phyloP scores from a whole-genome alignment of 2,888 invertebrate genomes.

The Eupithecia exiguata region DNA sequence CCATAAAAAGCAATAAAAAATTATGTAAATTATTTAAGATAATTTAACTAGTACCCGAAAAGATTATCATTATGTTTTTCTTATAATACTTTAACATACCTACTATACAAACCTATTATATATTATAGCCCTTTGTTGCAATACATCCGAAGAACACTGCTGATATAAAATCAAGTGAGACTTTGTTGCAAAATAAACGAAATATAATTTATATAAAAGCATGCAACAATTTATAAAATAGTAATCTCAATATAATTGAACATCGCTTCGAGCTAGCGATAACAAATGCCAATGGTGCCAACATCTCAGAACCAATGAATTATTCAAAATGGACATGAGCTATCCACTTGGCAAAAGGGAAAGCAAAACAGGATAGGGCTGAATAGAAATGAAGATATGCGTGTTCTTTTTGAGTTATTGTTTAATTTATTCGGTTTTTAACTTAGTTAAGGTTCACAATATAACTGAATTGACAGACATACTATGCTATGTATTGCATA shows the following conservation, averaged over 20 bases:
- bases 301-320: constrained; percentile 41
- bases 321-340: constrained; percentile 37
- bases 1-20: too few species aligned
- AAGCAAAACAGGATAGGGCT: constrained; percentile 42
- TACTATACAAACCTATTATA: not conserved
- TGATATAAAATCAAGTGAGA: not conserved
- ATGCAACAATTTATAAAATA: not conserved
- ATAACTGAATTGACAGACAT: too few species aligned
- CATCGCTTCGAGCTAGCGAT: constrained; percentile 25
- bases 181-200: not conserved
- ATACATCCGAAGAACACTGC: not conserved
- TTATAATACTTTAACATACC: not conserved
- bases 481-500: too few species aligned
- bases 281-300: constrained; percentile 28
- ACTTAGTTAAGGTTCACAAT: not conserved
- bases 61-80: too few species aligned
- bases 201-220: not conserved
- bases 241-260: constrained; percentile 9
- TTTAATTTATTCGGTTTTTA: constrained; percentile 4
- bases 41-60: too few species aligned
- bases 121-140: not conserved
- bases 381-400: constrained; percentile 41
- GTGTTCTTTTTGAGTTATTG: constrained; percentile 19
- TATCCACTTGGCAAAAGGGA: constrained; percentile 40
- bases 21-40: too few species aligned